A percentile compares a stretch with the other conserved stretches of the same genome.
phyloP scores from a whole-genome alignment of 2,113 vertebrate genomes.

The Paralichthys olivaceus region DNA sequence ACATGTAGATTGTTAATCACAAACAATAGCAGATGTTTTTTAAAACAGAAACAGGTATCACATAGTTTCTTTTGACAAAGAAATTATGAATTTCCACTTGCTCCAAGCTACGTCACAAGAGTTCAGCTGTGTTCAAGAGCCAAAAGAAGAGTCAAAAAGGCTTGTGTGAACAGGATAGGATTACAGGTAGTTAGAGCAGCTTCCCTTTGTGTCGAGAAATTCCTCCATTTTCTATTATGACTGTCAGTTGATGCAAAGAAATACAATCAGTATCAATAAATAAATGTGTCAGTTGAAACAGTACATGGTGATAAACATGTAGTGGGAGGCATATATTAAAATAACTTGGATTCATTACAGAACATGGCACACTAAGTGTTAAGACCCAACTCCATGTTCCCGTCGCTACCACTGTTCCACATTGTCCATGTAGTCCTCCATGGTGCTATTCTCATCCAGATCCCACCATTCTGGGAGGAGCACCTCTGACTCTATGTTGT shows the following conservation, averaged over 20 bases:
- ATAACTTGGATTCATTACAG: conserved; percentile 47
- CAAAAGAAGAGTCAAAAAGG: conserved; percentile 22
- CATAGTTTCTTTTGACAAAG: conserved; percentile 27
- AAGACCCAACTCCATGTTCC: conserved; percentile 14
- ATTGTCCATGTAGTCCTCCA: conserved; percentile 90
- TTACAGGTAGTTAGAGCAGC: background rate
- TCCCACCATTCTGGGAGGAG: conserved; percentile 80
- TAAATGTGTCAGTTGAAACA: conserved; percentile 35
- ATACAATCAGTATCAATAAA: conserved; percentile 69
- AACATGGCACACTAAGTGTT: conserved; percentile 54
- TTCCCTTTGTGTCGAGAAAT: conserved; percentile 13
- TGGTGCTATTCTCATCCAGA: conserved; percentile 74
- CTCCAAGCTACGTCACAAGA: conserved; percentile 24
- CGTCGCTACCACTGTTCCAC: conserved; percentile 90
- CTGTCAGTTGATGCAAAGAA: conserved; percentile 34
- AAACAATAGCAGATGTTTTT: conserved; percentile 38
- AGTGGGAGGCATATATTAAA: conserved; percentile 33
- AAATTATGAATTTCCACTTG: conserved; percentile 5
- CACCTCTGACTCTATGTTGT: conserved; percentile 51
- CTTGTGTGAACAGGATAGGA: conserved; percentile 14
- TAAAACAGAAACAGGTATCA: conserved; percentile 36
- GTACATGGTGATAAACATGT: conserved; percentile 57
- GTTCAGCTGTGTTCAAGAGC: conserved; percentile 8
- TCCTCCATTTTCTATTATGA: background rate
- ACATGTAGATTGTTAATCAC: conserved; percentile 50